phyloP scores from a whole-genome alignment of 2,113 vertebrate species.

The Cygnus buccinator region DNA sequence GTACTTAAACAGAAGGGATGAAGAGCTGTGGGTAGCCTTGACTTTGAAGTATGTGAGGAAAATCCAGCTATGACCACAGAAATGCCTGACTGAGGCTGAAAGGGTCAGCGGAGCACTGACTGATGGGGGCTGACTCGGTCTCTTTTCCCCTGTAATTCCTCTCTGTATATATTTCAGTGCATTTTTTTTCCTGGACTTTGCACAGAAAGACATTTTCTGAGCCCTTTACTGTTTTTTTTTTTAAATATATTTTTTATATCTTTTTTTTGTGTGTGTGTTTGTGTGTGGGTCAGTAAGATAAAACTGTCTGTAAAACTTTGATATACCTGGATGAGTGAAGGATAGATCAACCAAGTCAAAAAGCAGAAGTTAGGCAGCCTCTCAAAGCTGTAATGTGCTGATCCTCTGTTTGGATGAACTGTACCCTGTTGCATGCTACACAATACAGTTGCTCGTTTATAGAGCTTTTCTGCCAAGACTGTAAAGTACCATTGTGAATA shows the following conservation, averaged over 20 bases:
- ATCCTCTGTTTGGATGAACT: conserved; percentile 32
- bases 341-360: neutral
- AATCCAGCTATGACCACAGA: neutral
- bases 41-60: neutral
- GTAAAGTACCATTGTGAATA: conserved; percentile 48
- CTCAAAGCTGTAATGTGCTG: neutral
- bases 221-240: neutral
- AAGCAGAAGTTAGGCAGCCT: neutral
- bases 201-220: neutral
- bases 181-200: neutral
- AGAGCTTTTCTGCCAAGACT: conserved; percentile 31
- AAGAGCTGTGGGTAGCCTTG: neutral
- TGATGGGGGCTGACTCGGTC: neutral
- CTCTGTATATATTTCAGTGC: neutral
- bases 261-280: too few species aligned
- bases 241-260: neutral
- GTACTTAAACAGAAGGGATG: neutral
- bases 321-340: neutral
- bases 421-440: conserved; percentile 41
- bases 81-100: neutral
- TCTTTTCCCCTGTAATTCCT: neutral
- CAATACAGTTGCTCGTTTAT: conserved; percentile 32
- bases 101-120: neutral
- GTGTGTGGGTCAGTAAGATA: neutral
- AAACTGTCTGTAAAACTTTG: conserved; percentile 10